A percentile compares a stretch with the other conserved stretches of the same genome.
phyloP scores from a whole-genome alignment of 2,113 vertebrate species.

The Hoplias malabaricus region DNA sequence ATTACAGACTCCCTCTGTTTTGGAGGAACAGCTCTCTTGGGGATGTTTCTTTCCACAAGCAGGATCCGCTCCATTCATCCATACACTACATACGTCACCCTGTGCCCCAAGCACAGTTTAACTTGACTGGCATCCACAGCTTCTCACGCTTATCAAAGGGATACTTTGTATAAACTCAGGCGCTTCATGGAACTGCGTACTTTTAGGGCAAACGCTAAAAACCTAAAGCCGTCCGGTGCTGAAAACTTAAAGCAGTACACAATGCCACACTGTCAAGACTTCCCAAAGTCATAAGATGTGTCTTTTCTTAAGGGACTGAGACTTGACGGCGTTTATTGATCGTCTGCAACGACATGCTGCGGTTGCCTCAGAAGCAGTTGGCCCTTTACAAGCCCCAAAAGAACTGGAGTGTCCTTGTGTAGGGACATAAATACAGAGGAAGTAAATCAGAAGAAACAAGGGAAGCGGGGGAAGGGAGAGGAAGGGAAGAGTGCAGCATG shows the following conservation, averaged over 20 bases:
- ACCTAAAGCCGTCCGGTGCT: too few species aligned
- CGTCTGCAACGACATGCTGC: neutral
- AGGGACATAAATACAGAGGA: neutral
- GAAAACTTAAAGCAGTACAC: too few species aligned
- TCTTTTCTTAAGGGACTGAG: neutral
- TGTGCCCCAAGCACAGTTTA: neutral
- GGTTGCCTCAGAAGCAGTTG: neutral
- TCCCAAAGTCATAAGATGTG: neutral
- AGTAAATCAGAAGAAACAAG: constrained; percentile 10
- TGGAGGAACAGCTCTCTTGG: constrained; percentile 10
- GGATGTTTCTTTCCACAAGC: constrained; percentile 21
- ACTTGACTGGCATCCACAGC: neutral
- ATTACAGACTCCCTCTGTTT: constrained; percentile 27
- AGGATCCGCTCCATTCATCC: neutral
- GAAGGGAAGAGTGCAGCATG: neutral
- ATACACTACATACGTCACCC: neutral
- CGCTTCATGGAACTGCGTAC: too few species aligned
- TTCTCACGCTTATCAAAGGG: too few species aligned
- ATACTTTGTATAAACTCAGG: too few species aligned
- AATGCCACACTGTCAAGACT: neutral
- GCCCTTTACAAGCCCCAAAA: neutral
- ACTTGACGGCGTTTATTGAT: neutral
- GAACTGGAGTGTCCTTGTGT: neutral
- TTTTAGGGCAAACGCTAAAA: too few species aligned
- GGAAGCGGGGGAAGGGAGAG: constrained; percentile 15